Conservation (phyloP, 2,888 invertebrate genomes). For the Cantharis flavilabris region DNA sequence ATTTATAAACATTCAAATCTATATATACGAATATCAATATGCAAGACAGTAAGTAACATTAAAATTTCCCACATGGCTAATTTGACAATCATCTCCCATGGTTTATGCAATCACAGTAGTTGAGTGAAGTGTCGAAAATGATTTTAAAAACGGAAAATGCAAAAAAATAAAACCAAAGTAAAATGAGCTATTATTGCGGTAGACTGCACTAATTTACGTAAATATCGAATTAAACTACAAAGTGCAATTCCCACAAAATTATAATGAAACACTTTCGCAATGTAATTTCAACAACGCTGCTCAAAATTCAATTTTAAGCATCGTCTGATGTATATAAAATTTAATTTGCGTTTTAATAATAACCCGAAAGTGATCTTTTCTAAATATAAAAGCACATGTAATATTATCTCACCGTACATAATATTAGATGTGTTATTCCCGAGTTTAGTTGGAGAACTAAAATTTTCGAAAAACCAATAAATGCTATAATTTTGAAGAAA, state of each 20-base stretch:
- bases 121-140: background rate
- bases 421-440: background rate
- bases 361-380: conserved; percentile 6
- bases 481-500: conserved; percentile 14
- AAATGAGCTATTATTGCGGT: background rate
- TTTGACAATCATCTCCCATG: background rate
- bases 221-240: conserved; percentile 2
- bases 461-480: conserved; percentile 8
- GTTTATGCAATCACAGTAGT: too few relatives aligned
- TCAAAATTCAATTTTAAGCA: conserved; percentile 5
- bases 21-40: background rate
- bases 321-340: conserved; percentile 1
- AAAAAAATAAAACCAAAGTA: background rate
- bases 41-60: background rate
- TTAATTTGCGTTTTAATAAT: conserved; percentile 15
- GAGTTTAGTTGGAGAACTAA: background rate
- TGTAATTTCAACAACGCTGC: conserved; percentile 3
- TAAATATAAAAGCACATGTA: background rate
- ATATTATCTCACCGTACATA: background rate
- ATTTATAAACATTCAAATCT: background rate
- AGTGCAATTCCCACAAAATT: conserved; percentile 2
- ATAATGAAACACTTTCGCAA: conserved; percentile 1
- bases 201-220: conserved; percentile 3
- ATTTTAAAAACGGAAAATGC: background rate
- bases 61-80: background rate